Evolutionary conservation across 2,888 invertebrate species (phyloP), one percentile per base, ranked within the genome.

Genomic region (Melanotus villosus): DNA sequence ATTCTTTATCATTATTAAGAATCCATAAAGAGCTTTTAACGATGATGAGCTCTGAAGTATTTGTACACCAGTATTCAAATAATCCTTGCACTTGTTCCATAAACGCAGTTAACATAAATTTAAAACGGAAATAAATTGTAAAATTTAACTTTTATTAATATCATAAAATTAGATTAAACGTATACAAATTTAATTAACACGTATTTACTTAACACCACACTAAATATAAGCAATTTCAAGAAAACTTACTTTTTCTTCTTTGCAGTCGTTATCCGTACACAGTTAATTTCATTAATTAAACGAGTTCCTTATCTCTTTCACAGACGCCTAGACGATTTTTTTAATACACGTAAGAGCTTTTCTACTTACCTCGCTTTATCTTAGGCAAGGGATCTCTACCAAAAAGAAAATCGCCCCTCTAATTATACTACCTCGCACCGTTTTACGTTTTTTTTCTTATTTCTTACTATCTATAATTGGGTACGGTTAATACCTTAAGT

Each of bases 1-100:
- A 56, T 36, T 56, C 56, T 56, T 56, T 56, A 56, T 56, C 56
- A 36, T 56, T n/a, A 56, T 34, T 34, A 56, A 52, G 14, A 14
- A 30, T 14, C 32, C 30, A 52, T 52, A 52, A 52, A 56, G 56
- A 36, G 36, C 56, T 56, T 56, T 56, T 56, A 56, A 56, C 56
- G 18, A 36, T 36, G 36, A 21, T 34, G 23, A 18, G 14, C 21
- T 10, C 47, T 47, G n/a, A 14, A 47, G 47, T 47, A 23, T 47
- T 47, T 47, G 47, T 47, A 23, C 21, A 47, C 23, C 9, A 7
- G 12, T 18, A 47, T 41, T 18, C 2, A 5, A 14, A 10, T 34
- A 12, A 2, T n/a, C 2, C 2, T 34, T 34, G 1, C 34, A 1
- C n/a, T n/a, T n/a, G 26, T 7, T 26, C 26, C 26, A 26, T 26